These are phyloP conservation scores for Parotia lawesii DNA, from an alignment of 2,113 vertebrate genomes.

Conservation along the genomic window DNA sequence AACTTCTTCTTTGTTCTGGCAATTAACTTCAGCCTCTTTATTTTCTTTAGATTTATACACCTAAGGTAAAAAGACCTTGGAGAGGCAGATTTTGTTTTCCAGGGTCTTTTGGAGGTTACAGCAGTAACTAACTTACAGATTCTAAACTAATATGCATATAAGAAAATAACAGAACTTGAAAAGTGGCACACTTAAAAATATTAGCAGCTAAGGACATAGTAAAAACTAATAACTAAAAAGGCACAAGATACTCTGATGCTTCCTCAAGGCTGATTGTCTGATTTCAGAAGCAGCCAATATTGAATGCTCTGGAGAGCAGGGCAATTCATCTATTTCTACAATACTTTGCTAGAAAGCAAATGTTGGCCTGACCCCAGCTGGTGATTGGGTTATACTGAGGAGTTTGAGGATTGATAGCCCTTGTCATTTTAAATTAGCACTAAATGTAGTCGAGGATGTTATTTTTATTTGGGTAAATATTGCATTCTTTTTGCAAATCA, in stretches of 20 bases:
- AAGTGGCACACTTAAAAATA: background rate
- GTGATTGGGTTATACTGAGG: slow-evolving; percentile 59
- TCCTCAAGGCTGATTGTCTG: slow-evolving; percentile 22
- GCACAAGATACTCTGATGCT: background rate
- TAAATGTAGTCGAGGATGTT: slow-evolving; percentile 41
- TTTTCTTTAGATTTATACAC: slow-evolving; percentile 14
- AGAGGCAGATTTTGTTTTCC: slow-evolving; percentile 6
- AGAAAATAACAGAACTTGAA: background rate
- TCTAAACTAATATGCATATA: background rate
- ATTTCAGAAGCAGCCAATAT: slow-evolving; percentile 13
- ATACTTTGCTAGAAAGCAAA: slow-evolving; percentile 42
- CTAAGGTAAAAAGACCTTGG: background rate
- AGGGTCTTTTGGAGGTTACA: slow-evolving; percentile 20
- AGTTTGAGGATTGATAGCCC: slow-evolving; percentile 47
- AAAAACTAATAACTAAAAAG: slow-evolving; percentile 4
- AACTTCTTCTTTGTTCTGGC: slow-evolving; percentile 16
- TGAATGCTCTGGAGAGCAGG: slow-evolving; percentile 33
- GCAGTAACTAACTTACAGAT: slow-evolving; percentile 44
- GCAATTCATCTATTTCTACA: slow-evolving; percentile 48
- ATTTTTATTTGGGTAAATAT: slow-evolving; percentile 47
- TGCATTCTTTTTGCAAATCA: slow-evolving; percentile 51
- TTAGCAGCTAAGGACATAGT: background rate
- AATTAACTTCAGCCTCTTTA: slow-evolving; percentile 8
- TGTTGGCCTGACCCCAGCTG: slow-evolving; percentile 66
- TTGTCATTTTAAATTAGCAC: slow-evolving; percentile 56